Percentiles rank a stretch among this genome's conserved stretches.
These are phyloP conservation scores for Scleropages formosus DNA, from an alignment of 2,797 vertebrate genomes.

Conservation along the genomic window DNA sequence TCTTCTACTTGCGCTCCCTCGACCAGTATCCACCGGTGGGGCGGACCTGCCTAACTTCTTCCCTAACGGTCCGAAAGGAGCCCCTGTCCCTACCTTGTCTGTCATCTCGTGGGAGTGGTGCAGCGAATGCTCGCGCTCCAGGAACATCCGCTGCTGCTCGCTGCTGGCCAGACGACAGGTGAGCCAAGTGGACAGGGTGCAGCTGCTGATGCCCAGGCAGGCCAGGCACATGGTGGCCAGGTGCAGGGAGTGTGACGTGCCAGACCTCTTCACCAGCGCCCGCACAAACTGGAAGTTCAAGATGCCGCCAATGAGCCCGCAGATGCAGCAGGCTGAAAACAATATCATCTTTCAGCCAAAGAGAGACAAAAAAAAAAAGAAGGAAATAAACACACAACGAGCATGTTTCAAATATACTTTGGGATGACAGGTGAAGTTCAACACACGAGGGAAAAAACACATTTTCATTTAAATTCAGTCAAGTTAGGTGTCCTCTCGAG, in stretches of 20 bases:
- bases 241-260: slow-evolving; percentile 80
- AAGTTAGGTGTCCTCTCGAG: too few species aligned
- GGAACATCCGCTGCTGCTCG: slow-evolving; percentile 97
- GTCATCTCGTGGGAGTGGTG: slow-evolving; percentile 98
- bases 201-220: slow-evolving; percentile 90
- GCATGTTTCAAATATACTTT: background rate
- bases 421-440: background rate
- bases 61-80: too few species aligned
- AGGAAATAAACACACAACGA: background rate
- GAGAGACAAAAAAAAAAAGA: background rate
- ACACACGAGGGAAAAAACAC: background rate
- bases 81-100: slow-evolving; percentile 82
- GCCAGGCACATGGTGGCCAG: slow-evolving; percentile 92
- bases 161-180: slow-evolving; percentile 95
- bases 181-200: slow-evolving; percentile 94
- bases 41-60: background rate
- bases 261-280: slow-evolving; percentile 82
- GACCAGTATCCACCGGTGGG: background rate
- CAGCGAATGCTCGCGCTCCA: slow-evolving; percentile 93
- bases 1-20: too few species aligned
- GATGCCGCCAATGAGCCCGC: slow-evolving; percentile 95
- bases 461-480: background rate
- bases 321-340: slow-evolving; percentile 97
- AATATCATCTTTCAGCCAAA: slow-evolving; percentile 85
- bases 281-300: slow-evolving; percentile 97